These are phyloP conservation scores for Acrocyrtus sp. DNA, from an alignment of 2,888 invertebrate species.

Conservation along the genomic window DNA sequence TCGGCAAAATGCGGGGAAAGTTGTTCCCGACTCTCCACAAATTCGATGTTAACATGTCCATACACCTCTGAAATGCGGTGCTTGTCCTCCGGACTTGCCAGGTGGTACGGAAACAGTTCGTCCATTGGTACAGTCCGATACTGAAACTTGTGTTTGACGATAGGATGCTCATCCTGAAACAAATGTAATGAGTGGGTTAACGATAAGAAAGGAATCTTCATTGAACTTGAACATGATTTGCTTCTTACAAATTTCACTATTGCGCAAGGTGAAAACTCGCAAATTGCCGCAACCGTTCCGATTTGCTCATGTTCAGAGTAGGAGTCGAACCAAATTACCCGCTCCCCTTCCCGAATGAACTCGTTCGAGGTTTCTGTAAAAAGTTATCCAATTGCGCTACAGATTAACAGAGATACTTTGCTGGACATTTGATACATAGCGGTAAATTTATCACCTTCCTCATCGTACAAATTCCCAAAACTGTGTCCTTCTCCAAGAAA, in stretches of 20 bases:
- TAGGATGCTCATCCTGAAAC: conserved; percentile 39
- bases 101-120: conserved; percentile 51
- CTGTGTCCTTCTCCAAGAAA: too few species aligned
- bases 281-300: conserved; percentile 45
- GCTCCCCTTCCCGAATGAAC: conserved; percentile 41
- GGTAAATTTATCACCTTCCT: not conserved
- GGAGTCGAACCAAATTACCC: conserved; percentile 51
- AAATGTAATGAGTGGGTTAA: not conserved
- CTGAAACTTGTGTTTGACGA: conserved; percentile 33
- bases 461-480: conserved; percentile 1
- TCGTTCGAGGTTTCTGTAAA: conserved; percentile 13
- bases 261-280: conserved; percentile 51
- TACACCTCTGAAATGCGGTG: conserved; percentile 39
- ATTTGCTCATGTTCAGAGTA: conserved; percentile 40
- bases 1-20: conserved; percentile 8
- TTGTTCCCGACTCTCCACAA: conserved; percentile 16
- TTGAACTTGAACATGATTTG: not conserved
- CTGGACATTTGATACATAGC: not conserved
- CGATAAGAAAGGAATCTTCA: too few species aligned
- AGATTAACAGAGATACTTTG: too few species aligned
- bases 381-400: too few species aligned
- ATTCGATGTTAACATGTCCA: conserved; percentile 26
- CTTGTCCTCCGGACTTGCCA: conserved; percentile 50
- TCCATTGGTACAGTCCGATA: conserved; percentile 48
- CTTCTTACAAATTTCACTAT: conserved; percentile 55